Evolutionary conservation across 2,888 invertebrate species (phyloP).

Genomic region (Agrotis segetum): DNA sequence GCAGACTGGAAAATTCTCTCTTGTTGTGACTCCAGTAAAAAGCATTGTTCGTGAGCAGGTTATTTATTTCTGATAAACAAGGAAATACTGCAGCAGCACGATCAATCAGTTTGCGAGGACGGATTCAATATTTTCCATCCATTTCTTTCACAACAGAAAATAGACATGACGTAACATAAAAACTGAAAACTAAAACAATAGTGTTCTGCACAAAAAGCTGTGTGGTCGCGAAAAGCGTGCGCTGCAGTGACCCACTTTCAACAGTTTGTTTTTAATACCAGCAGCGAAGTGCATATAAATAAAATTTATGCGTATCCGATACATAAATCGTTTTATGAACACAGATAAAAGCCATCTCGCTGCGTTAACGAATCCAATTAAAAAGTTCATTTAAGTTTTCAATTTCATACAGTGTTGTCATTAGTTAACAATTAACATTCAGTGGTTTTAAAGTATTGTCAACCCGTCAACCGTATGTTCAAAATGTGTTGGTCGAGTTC

Average conservation of each 20-base stretch:
- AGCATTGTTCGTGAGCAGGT: neutral
- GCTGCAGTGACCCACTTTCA: constrained; percentile 48
- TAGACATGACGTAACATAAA: constrained; percentile 26
- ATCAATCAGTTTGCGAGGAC: constrained; percentile 20
- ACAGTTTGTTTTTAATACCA: constrained; percentile 45
- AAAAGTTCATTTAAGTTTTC: constrained; percentile 40
- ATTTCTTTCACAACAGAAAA: constrained; percentile 17
- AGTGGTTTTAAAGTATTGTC: neutral
- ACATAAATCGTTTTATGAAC: constrained; percentile 52
- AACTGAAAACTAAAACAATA: constrained; percentile 41
- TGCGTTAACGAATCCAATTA: constrained; percentile 39
- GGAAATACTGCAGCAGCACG: neutral
- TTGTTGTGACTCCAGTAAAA: neutral
- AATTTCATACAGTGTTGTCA: constrained; percentile 24
- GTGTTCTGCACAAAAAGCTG: constrained; percentile 44
- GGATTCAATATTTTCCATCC: constrained; percentile 26
- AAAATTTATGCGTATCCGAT: constrained; percentile 54
- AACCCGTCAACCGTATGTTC: constrained; percentile 5
- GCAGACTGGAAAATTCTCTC: too few species aligned
- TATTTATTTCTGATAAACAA: neutral
- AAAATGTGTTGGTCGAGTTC: neutral
- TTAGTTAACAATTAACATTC: constrained; percentile 4
- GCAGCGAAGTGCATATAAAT: constrained; percentile 42
- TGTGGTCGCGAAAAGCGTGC: constrained; percentile 4
- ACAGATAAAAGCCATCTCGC: constrained; percentile 42